Evolutionary conservation across 2,113 vertebrate genomes (phyloP).

Genomic region (Cettia cetti): DNA sequence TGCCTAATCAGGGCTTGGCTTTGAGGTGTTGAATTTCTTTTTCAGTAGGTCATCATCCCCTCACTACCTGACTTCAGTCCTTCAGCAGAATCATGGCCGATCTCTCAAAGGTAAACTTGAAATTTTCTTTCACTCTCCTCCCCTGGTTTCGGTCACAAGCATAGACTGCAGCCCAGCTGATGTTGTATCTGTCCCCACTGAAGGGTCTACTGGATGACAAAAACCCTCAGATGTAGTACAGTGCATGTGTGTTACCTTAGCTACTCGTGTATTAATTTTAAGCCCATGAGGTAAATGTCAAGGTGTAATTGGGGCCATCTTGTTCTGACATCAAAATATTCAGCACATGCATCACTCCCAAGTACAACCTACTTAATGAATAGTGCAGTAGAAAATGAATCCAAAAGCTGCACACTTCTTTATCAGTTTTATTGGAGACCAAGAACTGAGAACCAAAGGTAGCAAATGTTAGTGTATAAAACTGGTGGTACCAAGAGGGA

Average conservation of each 20-base stretch:
- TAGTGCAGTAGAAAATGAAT: background rate
- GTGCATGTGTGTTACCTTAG: background rate
- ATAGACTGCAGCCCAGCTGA: background rate
- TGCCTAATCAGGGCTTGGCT: background rate
- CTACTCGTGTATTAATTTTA: background rate
- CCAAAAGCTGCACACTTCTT: background rate
- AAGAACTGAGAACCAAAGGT: background rate
- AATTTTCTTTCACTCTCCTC: background rate
- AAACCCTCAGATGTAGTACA: background rate
- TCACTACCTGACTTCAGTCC: conserved; percentile 82
- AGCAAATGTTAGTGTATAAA: background rate
- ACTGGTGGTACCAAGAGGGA: background rate
- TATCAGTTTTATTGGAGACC: background rate
- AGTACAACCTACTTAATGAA: background rate
- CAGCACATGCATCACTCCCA: background rate
- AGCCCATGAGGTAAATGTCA: background rate
- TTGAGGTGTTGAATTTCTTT: conserved; percentile 54
- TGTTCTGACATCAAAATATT: background rate
- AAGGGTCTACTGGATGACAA: background rate
- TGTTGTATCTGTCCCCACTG: background rate
- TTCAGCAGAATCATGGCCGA: conserved; percentile 83
- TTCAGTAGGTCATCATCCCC: conserved; percentile 90
- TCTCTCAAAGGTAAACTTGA: conserved; percentile 87
- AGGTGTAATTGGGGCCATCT: background rate
- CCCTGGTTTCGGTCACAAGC: background rate